These are phyloP conservation scores for Mormoops blainvillei DNA, from an alignment of 2,113 vertebrate species.

Conservation along the genomic window DNA sequence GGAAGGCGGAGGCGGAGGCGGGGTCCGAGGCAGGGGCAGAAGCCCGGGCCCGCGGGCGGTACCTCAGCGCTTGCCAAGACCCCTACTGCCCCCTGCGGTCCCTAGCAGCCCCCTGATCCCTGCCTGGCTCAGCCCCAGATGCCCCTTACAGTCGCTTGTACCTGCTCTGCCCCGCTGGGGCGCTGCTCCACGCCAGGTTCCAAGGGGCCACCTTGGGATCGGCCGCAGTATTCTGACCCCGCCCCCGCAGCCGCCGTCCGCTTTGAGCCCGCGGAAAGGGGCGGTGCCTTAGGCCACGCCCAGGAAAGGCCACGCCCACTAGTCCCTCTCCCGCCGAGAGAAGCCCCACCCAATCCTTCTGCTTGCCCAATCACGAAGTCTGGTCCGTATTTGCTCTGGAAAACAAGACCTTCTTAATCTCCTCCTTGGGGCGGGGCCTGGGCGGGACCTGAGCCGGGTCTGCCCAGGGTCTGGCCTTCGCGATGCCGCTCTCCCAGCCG, in stretches of 20 bases:
- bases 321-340: rapidly evolving
- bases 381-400: background rate
- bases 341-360: background rate
- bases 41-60: background rate
- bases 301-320: rapidly evolving
- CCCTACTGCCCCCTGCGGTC: background rate
- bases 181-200: background rate
- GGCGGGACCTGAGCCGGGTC: background rate
- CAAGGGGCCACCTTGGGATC: background rate
- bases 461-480: background rate
- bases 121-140: background rate
- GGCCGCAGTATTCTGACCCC: constrained; percentile 28
- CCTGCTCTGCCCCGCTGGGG: constrained; percentile 45
- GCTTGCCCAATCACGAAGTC: background rate
- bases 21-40: background rate
- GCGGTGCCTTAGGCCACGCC: background rate
- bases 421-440: background rate
- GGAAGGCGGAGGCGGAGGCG: constrained; percentile 57
- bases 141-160: background rate
- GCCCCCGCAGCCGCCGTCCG: background rate
- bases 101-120: background rate
- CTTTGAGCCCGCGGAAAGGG: constrained; percentile 39
- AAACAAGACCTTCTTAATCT: rapidly evolving
- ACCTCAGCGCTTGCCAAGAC: background rate
- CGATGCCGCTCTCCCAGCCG: background rate